Percentiles rank a stretch among this genome's conserved stretches.
Evolutionary conservation across 2,113 vertebrate species (phyloP).

Genomic region (Recurvirostra avosetta): DNA sequence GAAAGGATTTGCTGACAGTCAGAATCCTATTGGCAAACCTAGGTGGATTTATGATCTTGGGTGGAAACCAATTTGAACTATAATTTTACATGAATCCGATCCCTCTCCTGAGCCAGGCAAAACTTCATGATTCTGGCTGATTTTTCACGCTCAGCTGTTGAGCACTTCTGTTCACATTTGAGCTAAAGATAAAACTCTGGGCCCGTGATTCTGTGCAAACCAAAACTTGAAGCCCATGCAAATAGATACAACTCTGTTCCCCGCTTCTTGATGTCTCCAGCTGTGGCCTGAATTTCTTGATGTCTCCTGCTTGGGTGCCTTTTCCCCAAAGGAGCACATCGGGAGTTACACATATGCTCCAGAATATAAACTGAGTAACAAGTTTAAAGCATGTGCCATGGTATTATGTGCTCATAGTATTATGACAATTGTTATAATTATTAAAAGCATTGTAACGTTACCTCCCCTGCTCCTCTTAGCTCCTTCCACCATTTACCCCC

Average conservation of each 20-base stretch:
- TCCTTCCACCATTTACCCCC: neutral
- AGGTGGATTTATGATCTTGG: slow-evolving; percentile 63
- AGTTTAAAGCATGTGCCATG: neutral
- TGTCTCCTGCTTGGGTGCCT: neutral
- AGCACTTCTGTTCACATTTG: neutral
- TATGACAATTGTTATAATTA: neutral
- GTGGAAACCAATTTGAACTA: slow-evolving; percentile 58
- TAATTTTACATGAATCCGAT: slow-evolving; percentile 57
- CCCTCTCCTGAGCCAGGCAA: slow-evolving; percentile 59
- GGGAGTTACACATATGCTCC: neutral
- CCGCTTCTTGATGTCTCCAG: neutral
- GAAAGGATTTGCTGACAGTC: slow-evolving; percentile 61
- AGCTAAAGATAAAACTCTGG: neutral
- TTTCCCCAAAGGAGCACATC: neutral
- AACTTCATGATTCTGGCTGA: slow-evolving; percentile 47
- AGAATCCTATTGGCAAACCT: slow-evolving; percentile 62
- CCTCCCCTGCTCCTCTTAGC: neutral
- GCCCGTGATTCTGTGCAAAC: neutral
- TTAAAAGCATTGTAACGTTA: neutral
- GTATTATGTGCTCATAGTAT: neutral
- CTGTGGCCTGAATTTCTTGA: neutral
- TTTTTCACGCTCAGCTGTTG: slow-evolving; percentile 39
- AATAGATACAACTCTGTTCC: neutral
- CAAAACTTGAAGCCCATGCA: neutral
- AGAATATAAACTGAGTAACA: neutral